Evolutionary conservation across 1,140 invertebrate species (phyloP).

Genomic region (Myzus persicae): DNA sequence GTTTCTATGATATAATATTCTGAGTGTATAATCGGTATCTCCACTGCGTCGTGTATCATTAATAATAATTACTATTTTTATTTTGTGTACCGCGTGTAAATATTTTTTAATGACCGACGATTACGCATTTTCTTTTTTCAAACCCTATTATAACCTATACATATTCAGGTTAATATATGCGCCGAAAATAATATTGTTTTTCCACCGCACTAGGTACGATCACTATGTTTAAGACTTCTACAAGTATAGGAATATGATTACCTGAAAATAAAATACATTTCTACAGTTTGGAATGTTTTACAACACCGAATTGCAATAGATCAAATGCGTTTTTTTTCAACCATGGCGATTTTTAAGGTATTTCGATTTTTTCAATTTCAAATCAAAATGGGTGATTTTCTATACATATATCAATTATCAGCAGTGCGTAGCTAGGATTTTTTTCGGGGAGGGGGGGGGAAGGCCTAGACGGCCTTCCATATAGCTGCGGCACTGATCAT

Average conservation of each 20-base stretch:
- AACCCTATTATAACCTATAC: not conserved
- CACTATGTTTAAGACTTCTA: not conserved
- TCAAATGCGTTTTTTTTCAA: not conserved
- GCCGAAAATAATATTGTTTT: not conserved
- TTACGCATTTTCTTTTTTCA: not conserved
- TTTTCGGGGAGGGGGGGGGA: too few species aligned
- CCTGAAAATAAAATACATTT: not conserved
- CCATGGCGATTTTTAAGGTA: not conserved
- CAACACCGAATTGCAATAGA: not conserved
- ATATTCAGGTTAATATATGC: too few species aligned
- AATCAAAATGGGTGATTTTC: too few species aligned
- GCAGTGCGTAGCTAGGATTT: too few species aligned
- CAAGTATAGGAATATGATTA: too few species aligned
- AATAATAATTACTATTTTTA: not conserved
- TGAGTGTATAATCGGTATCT: not conserved
- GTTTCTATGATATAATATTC: not conserved
- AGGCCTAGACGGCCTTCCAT: too few species aligned
- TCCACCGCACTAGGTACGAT: not conserved
- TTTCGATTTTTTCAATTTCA: not conserved
- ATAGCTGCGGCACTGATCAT: too few species aligned
- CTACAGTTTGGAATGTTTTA: not conserved
- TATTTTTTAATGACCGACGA: not conserved
- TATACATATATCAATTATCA: too few species aligned
- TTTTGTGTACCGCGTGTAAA: not conserved
- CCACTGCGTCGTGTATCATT: not conserved